Conservation (phyloP, 2,113 vertebrate genomes). For the Sigmodon hispidus region DNA sequence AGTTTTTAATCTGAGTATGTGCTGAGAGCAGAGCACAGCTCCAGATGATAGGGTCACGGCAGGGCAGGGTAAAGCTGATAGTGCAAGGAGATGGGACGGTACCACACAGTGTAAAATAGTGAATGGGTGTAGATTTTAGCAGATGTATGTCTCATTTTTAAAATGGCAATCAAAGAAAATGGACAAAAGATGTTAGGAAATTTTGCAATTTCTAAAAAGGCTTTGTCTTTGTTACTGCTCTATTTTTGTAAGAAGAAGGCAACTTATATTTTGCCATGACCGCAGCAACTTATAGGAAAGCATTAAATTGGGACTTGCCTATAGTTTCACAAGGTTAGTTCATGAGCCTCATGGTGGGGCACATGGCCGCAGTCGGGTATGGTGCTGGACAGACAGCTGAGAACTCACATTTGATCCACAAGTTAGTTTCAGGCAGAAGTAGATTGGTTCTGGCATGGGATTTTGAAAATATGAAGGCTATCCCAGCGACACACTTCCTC, state of each 20-base stretch:
- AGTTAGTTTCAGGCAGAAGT: not conserved
- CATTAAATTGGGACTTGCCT: not conserved
- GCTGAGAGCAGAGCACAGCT: not conserved
- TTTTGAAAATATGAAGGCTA: not conserved
- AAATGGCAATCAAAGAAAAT: not conserved
- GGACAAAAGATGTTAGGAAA: not conserved
- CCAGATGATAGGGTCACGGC: too few relatives aligned
- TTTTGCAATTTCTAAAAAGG: fast-evolving
- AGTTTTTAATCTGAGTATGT: not conserved
- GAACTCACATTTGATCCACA: not conserved
- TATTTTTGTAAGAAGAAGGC: not conserved
- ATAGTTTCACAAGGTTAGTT: not conserved
- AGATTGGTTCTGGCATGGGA: not conserved
- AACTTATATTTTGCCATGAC: not conserved
- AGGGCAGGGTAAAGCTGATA: fast-evolving
- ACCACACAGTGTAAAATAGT: not conserved
- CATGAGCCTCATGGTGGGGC: not conserved
- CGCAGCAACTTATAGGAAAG: not conserved
- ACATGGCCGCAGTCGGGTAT: not conserved
- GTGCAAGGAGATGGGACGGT: not conserved
- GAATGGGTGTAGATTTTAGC: not conserved
- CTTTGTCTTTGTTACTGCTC: not conserved
- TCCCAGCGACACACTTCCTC: not conserved
- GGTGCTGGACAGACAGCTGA: not conserved
- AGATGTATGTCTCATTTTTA: not conserved